These are phyloP conservation scores for Leistus spinibarbis DNA, from an alignment of 2,888 invertebrate genomes.

Conservation along the genomic window DNA sequence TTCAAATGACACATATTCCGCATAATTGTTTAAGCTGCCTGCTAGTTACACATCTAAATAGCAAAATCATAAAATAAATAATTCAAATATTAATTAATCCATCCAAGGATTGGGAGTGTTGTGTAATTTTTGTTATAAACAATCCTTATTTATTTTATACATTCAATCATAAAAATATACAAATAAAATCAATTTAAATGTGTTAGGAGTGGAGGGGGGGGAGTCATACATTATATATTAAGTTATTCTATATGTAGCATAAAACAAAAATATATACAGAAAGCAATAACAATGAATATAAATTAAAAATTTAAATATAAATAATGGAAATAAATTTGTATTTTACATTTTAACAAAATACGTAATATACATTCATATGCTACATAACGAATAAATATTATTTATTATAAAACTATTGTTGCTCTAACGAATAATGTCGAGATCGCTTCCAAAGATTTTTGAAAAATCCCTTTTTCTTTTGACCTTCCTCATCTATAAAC, in stretches of 20 bases:
- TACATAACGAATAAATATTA: slow-evolving; percentile 12
- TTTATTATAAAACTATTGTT: slow-evolving; percentile 67
- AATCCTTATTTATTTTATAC: neutral
- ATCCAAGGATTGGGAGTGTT: neutral
- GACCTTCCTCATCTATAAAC: slow-evolving; percentile 70
- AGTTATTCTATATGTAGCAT: neutral
- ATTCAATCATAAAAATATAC: neutral
- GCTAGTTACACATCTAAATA: slow-evolving; percentile 26
- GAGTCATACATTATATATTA: neutral
- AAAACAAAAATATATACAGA: neutral
- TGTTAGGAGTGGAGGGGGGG: neutral
- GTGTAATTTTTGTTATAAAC: neutral
- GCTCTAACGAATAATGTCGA: slow-evolving; percentile 84
- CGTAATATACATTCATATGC: slow-evolving; percentile 5
- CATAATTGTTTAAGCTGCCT: slow-evolving; percentile 27
- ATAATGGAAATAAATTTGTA: neutral
- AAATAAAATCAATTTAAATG: neutral
- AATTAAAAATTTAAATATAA: neutral
- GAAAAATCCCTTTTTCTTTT: slow-evolving; percentile 88
- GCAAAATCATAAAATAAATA: slow-evolving; percentile 31
- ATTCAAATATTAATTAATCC: slow-evolving; percentile 11
- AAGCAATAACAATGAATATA: neutral
- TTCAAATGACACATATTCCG: slow-evolving; percentile 21
- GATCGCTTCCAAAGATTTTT: slow-evolving; percentile 89
- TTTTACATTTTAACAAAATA: neutral